Percentiles rank a stretch among this genome's conserved stretches.
phyloP scores from a whole-genome alignment of 2,113 vertebrate species.

The Clarias magur region DNA sequence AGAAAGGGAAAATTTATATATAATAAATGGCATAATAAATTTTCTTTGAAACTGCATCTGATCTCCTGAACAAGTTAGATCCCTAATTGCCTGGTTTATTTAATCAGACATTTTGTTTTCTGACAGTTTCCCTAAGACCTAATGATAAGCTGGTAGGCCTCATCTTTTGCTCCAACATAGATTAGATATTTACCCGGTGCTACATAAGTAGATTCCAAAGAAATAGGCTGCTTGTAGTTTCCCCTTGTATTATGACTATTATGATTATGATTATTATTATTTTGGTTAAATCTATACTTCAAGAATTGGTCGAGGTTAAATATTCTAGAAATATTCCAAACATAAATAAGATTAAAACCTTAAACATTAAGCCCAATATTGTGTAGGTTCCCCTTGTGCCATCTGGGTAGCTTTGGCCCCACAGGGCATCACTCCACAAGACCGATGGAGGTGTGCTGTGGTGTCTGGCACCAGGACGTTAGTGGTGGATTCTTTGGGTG shows the following conservation, averaged over 20 bases:
- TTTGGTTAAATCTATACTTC: background rate
- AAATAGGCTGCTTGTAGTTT: background rate
- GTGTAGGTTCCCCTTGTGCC: too few species aligned
- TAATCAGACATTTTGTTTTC: background rate
- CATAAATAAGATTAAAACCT: background rate
- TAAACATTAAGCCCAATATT: too few species aligned
- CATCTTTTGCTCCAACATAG: background rate
- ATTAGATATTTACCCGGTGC: background rate
- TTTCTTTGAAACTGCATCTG: background rate
- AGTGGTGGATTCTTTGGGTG: too few species aligned
- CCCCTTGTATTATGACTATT: background rate
- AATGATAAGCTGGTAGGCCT: background rate
- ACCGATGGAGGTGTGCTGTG: too few species aligned
- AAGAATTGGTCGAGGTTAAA: background rate
- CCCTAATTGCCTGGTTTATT: background rate
- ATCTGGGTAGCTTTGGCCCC: too few species aligned
- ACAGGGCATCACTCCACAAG: too few species aligned
- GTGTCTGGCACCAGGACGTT: too few species aligned
- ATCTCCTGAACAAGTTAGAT: background rate
- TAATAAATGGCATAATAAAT: background rate
- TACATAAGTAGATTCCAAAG: background rate
- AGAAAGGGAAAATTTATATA: background rate
- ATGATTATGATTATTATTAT: background rate
- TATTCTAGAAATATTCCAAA: background rate
- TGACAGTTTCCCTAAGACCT: background rate